Conservation (phyloP, 1,140 invertebrate species). For the Varroa destructor region DNA sequence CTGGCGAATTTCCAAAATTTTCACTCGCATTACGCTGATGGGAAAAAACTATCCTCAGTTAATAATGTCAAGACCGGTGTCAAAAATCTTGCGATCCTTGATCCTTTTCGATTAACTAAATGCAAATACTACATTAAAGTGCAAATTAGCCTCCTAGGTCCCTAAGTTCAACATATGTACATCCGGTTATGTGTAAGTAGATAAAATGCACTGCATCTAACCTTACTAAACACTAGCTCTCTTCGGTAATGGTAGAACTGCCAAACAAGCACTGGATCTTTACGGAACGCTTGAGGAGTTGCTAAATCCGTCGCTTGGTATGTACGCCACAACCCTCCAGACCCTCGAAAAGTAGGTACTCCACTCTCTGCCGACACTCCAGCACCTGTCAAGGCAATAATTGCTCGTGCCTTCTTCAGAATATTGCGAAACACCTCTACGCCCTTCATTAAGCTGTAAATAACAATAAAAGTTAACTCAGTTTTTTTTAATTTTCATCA, state of each 20-base stretch:
- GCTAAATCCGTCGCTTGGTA: conserved; percentile 46
- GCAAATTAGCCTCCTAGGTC: no score
- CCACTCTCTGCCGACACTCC: conserved; percentile 67
- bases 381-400: conserved; percentile 59
- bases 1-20: no score
- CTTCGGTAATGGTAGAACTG: conserved; percentile 64
- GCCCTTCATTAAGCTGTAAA: conserved; percentile 14
- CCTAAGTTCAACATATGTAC: no score
- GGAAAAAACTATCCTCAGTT: no score
- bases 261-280: conserved; percentile 59
- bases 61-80: no score
- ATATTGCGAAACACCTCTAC: conserved; percentile 1
- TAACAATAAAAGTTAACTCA: no score
- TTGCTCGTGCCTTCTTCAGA: conserved; percentile 45
- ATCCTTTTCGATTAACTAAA: no score
- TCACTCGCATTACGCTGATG: no score
- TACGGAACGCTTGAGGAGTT: conserved; percentile 51
- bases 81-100: no score
- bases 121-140: no score
- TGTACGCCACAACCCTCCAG: conserved; percentile 61
- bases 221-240: conserved; percentile 50
- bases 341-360: conserved; percentile 63
- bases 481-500: no score
- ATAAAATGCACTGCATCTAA: neutral
- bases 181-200: no score